These are phyloP conservation scores for Luperina nickerlii DNA, from an alignment of 2,888 invertebrate genomes.

Conservation along the genomic window DNA sequence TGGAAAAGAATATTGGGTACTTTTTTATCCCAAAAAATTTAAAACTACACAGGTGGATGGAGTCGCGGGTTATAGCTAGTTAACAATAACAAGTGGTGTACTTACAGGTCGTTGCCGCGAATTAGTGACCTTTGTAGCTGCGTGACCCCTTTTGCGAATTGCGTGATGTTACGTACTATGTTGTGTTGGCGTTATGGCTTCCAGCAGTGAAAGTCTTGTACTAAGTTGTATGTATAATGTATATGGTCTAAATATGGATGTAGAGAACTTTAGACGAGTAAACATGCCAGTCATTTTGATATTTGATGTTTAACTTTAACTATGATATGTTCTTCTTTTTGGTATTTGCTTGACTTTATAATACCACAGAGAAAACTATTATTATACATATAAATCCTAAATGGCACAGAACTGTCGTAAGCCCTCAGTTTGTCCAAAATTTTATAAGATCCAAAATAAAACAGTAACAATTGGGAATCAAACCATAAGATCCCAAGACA, in stretches of 20 bases:
- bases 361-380: too few relatives aligned
- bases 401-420: not conserved
- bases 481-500: not conserved
- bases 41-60: not conserved
- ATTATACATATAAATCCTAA: too few relatives aligned
- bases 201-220: slow-evolving; percentile 48
- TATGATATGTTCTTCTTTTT: not conserved
- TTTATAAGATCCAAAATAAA: too few relatives aligned
- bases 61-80: not conserved
- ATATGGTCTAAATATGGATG: slow-evolving; percentile 6
- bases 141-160: slow-evolving; percentile 51
- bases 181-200: slow-evolving; percentile 25
- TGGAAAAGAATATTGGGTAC: not conserved
- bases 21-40: not conserved
- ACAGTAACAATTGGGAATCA: too few relatives aligned
- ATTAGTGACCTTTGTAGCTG: slow-evolving; percentile 54
- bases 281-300: slow-evolving; percentile 5
- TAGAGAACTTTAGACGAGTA: not conserved
- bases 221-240: slow-evolving; percentile 1
- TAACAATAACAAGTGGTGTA: slow-evolving; percentile 18
- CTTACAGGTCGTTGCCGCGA: slow-evolving; percentile 40
- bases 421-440: not conserved
- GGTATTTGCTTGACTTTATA: not conserved
- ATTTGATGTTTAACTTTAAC: not conserved
- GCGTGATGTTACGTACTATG: slow-evolving; percentile 54